Evolutionary conservation across 2,113 vertebrate genomes (phyloP), one percentile per base, ranked within the genome.

Genomic region (Cricetomys ansorgei): DNA sequence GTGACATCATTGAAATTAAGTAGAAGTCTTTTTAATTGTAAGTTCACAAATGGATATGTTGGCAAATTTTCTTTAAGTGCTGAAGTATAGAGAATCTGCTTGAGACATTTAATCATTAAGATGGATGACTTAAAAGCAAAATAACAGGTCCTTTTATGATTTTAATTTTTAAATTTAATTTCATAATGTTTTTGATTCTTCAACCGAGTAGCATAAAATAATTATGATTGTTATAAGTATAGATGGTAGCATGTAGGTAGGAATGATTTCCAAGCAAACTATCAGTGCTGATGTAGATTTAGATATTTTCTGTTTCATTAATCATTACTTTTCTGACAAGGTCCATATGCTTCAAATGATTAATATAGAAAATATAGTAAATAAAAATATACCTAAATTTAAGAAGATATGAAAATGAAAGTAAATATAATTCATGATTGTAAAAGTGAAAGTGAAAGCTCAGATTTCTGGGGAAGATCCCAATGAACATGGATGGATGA

Each of bases 21-120:
- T 77, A 94, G 64, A 48, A 65, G 69, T 69, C 25, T 11, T 93
- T 79, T 96, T 57, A 27, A 89, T 88, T 88, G 43, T 97, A 94
- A 95, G 13, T 5, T 23, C 21, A 75, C 21, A 64, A 85, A 86
- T 95, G 15, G 16, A 37, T 62, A 65, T 76, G 40, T 65, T 96
- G 27, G 34, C 40, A 83, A 55, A 87, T 86, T 95, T 87, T 67
- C 62, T 91, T 94, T 65, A 34, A 86, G 19, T 73, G n/a, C 7
- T 77, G 23, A 64, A 45, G 86, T 80, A 79, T 67, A 67, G 83
- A 19, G 64, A 92, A 73, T 91, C 2, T 23, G 31, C 45, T 70
- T 89, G 29, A 94, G 7, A 65, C 27, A 76, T 40, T 96, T 94
- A 89, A 57, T 94, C 31, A 88, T 27, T 77, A 40, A n/a, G 57